Base-by-base conservation (phyloP, 23 tunicate genomes). In the Corella eumyota region DNA sequence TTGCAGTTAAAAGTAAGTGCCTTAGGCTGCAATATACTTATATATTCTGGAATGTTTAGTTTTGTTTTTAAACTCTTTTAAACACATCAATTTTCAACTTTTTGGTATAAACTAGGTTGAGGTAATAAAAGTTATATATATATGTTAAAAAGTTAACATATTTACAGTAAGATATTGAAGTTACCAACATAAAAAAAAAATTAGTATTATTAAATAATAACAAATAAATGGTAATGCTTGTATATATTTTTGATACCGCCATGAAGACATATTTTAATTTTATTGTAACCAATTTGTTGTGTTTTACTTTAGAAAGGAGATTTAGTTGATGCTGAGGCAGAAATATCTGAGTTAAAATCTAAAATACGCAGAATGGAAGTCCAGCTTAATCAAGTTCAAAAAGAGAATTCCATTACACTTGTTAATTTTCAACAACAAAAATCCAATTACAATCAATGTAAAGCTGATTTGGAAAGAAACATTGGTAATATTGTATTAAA, bases 271-370 rank as follows among this genome's bases (percentile, higher is more conserved):
- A 7, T 23, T 11, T 53, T 15, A 23, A 53, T 53, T n/a, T 53
- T 11, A n/a, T 9, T 20, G n/a, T n/a, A n/a, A n/a, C n/a, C n/a
- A n/a, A n/a, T n/a, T n/a, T n/a, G n/a, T 15, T 9, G 15, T 15
- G 11, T 40, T 9, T 40, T 9, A 20, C 37, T 45, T 2, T 32
- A 76, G 83, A 61, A 76, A 7, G 73, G 73, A 4, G 73, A 66
- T 11, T 38, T 76, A 45, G 83, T 76, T 4, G 83, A 58, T 19
- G 83, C 83, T 32, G 83, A 76, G 19, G 58, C 78, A 29, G 59
- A 84, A 56, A 80, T 75, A 15, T 25, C 71, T 32, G 71, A 80
- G 7, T 37, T 84, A 33, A 69, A 70, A 9, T 36, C 72, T 20
- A 84, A 84, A 56, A 21, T 84, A 20, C 73, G 69, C 15, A 34